Percentiles rank a stretch among this genome's conserved stretches.
These are phyloP conservation scores for Orthosia gracilis DNA, from an alignment of 2,888 invertebrate genomes.

Conservation along the genomic window DNA sequence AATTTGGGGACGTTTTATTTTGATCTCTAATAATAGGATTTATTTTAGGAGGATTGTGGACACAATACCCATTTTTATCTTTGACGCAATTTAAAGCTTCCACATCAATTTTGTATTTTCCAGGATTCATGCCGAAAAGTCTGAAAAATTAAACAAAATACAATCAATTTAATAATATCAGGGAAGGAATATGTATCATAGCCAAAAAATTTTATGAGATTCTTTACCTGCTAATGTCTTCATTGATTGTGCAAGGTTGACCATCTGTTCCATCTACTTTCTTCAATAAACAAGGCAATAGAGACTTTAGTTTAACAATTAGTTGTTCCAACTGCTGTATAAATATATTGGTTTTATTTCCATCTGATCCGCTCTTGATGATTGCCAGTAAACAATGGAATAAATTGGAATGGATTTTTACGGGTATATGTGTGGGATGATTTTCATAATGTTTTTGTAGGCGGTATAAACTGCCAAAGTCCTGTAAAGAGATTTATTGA, in stretches of 20 bases:
- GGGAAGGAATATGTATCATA: not conserved
- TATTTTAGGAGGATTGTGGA: slow-evolving; percentile 78
- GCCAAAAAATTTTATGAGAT: slow-evolving; percentile 3
- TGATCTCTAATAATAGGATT: slow-evolving; percentile 63
- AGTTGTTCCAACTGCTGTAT: slow-evolving; percentile 84
- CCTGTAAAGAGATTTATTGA: slow-evolving; percentile 70
- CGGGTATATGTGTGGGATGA: slow-evolving; percentile 84
- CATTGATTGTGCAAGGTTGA: slow-evolving; percentile 81
- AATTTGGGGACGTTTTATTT: slow-evolving; percentile 64
- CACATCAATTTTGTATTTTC: slow-evolving; percentile 84
- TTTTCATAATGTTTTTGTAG: slow-evolving; percentile 86
- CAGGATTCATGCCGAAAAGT: slow-evolving; percentile 84
- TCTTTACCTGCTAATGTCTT: slow-evolving; percentile 83
- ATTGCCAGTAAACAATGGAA: slow-evolving; percentile 86
- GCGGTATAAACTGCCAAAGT: slow-evolving; percentile 83
- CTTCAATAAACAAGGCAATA: slow-evolving; percentile 83
- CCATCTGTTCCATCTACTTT: slow-evolving; percentile 72
- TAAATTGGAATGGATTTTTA: slow-evolving; percentile 82
- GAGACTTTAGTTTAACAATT: slow-evolving; percentile 80
- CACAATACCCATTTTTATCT: slow-evolving; percentile 83
- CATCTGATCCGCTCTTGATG: slow-evolving; percentile 79
- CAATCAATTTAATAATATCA: not conserved
- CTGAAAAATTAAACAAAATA: slow-evolving; percentile 75
- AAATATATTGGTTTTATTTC: slow-evolving; percentile 81
- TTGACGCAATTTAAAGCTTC: slow-evolving; percentile 84